Evolutionary conservation across 1,140 invertebrate species (phyloP).

Genomic region (Diploscapter pachys): DNA sequence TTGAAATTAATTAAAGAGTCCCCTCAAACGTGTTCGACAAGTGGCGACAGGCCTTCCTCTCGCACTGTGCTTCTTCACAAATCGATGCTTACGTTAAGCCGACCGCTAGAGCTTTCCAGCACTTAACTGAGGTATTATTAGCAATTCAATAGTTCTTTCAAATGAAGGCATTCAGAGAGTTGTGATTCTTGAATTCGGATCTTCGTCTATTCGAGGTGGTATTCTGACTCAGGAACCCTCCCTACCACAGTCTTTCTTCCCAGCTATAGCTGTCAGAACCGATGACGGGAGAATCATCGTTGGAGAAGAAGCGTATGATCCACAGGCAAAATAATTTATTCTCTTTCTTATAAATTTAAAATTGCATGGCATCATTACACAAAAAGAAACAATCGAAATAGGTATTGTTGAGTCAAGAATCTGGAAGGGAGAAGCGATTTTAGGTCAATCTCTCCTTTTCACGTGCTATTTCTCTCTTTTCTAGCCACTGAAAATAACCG

Average conservation of each 20-base stretch:
- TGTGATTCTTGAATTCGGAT: constrained; percentile 67
- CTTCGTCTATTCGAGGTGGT: constrained; percentile 66
- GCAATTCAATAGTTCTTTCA: constrained; percentile 14
- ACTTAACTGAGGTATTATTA: constrained; percentile 59
- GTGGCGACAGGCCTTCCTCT: constrained; percentile 64
- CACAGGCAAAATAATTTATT: constrained; percentile 55
- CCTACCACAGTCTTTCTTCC: constrained; percentile 67
- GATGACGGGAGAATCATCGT: constrained; percentile 61
- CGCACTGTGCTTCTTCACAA: constrained; percentile 64
- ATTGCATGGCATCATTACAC: no score
- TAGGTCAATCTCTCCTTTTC: no score
- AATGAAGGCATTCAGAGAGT: constrained; percentile 58
- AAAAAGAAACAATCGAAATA: no score
- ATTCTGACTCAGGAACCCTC: constrained; percentile 65
- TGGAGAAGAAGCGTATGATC: constrained; percentile 65
- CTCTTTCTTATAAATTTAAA: constrained; percentile 11
- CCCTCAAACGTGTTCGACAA: constrained; percentile 59
- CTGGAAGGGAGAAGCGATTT: no score
- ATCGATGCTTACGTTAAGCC: constrained; percentile 65
- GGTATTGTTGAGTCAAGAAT: no score
- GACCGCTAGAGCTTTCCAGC: constrained; percentile 52
- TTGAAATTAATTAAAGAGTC: constrained; percentile 29
- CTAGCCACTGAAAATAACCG: no score
- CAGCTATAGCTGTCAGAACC: constrained; percentile 64
- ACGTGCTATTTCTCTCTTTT: no score